Percentiles rank a stretch among this genome's conserved stretches.
Evolutionary conservation across 2,888 invertebrate species (phyloP).

Genomic region (Myopa tessellatipennis): DNA sequence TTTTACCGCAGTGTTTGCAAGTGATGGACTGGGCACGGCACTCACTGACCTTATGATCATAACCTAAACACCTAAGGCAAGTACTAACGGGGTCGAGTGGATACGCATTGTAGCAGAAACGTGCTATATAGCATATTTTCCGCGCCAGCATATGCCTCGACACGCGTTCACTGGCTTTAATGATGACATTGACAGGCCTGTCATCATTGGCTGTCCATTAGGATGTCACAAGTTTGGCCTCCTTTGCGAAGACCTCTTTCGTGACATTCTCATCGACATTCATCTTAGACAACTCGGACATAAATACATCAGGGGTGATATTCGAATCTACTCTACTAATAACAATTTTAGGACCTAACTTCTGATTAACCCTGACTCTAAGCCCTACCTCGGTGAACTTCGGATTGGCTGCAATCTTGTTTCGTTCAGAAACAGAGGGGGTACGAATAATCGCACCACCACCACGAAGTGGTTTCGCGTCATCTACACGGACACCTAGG

Average conservation of each 20-base stretch:
- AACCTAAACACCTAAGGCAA: conserved; percentile 34
- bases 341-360: no score
- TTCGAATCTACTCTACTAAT: conserved; percentile 35
- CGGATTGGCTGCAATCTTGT: no score
- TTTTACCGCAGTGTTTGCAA: conserved; percentile 36
- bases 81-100: no score
- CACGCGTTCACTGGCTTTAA: conserved; percentile 12
- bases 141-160: background rate
- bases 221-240: conserved; percentile 32
- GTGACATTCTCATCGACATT: background rate
- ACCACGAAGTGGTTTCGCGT: no score
- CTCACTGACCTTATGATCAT: conserved; percentile 42
- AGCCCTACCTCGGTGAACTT: no score
- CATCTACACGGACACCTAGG: conserved; percentile 14
- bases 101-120: no score
- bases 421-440: no score
- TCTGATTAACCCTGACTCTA: background rate
- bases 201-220: conserved; percentile 30
- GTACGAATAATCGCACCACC: no score
- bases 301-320: conserved; percentile 27
- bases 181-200: conserved; percentile 18
- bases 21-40: conserved; percentile 28
- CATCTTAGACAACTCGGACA: conserved; percentile 31
- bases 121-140: conserved; percentile 22
- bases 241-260: conserved; percentile 16